Conservation (phyloP, 2,888 invertebrate genomes). For the Eulithis prunata region DNA sequence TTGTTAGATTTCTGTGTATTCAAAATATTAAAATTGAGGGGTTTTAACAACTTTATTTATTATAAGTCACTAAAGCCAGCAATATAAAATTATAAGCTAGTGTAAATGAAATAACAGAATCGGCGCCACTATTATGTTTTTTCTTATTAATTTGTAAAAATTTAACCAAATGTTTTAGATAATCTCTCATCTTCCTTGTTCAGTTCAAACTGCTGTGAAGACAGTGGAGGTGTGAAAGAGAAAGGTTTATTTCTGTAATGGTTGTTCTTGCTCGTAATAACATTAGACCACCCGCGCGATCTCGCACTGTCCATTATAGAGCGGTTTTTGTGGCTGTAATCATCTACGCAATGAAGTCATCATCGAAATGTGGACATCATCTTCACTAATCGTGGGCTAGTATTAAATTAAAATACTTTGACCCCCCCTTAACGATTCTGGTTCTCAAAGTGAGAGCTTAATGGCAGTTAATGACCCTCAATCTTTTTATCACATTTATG, state of each 20-base stretch:
- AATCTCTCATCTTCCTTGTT: constrained; percentile 17
- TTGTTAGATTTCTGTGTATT: no score
- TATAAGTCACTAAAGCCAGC: no score
- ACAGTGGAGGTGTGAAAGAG: constrained; percentile 52
- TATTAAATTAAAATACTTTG: constrained; percentile 12
- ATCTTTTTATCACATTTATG: no score
- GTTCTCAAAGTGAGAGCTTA: constrained; percentile 2
- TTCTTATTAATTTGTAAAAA: no score
- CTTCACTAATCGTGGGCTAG: constrained; percentile 39
- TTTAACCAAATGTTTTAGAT: constrained; percentile 6
- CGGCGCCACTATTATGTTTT: no score
- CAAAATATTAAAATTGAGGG: no score
- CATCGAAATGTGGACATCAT: constrained; percentile 54
- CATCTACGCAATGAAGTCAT: constrained; percentile 77
- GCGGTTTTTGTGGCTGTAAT: constrained; percentile 68
- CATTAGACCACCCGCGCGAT: constrained; percentile 74
- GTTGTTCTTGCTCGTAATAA: constrained; percentile 61
- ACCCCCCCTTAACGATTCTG: constrained; percentile 1
- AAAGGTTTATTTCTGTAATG: constrained; percentile 56
- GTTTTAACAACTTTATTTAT: no score
- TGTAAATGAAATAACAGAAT: no score
- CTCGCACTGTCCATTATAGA: constrained; percentile 61
- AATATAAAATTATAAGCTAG: no score
- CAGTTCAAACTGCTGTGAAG: constrained; percentile 19
- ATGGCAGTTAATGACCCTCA: neutral